A percentile compares a stretch with the other conserved stretches of the same genome.
Evolutionary conservation across 2,113 vertebrate species (phyloP).

Genomic region (Oncorhynchus gorbuscha): DNA sequence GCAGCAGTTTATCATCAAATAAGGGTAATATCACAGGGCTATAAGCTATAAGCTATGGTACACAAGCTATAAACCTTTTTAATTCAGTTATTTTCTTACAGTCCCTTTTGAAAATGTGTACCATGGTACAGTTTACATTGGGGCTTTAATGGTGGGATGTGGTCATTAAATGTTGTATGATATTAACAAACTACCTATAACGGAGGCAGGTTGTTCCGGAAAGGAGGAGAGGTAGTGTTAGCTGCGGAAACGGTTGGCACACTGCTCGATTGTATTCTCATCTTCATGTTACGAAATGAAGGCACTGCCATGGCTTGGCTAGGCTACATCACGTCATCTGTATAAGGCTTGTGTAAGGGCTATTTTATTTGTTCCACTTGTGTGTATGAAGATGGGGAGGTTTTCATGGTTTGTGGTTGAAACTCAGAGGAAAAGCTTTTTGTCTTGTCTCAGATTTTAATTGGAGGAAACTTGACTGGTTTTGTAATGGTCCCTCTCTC

Average conservation of each 20-base stretch:
- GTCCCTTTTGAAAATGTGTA: too few species aligned
- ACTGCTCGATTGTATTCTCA: not conserved
- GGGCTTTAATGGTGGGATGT: too few species aligned
- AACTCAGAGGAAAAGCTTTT: not conserved
- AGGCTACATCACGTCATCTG: not conserved
- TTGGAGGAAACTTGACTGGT: constrained; percentile 35
- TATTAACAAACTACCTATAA: not conserved
- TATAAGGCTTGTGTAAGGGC: constrained; percentile 13
- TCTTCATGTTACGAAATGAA: not conserved
- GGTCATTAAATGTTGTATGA: not conserved
- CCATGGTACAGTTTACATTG: too few species aligned
- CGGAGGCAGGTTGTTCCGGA: too few species aligned
- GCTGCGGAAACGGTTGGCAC: not conserved
- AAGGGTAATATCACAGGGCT: not conserved
- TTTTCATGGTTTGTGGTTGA: not conserved
- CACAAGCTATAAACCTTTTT: not conserved
- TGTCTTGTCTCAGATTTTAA: not conserved
- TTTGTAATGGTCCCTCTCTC: constrained; percentile 39
- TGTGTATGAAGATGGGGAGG: not conserved
- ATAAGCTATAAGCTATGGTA: too few species aligned
- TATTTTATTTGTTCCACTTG: constrained; percentile 7
- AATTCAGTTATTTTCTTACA: too few species aligned
- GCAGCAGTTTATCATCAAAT: not conserved
- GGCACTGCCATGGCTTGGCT: not conserved
- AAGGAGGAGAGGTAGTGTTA: not conserved